Evolutionary conservation across 37 sponge, comb jelly and placozoan species (phyloP).

Genomic region (Diacarnus erythraeanus): DNA sequence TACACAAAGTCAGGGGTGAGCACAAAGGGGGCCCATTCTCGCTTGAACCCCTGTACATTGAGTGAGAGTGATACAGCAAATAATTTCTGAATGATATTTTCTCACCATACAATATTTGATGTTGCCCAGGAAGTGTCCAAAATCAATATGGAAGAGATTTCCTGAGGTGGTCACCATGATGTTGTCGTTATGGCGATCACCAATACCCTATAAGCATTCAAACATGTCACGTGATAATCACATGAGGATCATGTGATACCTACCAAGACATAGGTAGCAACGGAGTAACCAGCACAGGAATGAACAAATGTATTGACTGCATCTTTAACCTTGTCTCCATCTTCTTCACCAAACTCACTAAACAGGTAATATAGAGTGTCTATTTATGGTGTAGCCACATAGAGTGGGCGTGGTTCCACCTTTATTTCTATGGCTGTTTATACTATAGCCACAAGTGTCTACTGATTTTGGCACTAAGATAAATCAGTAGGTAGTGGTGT

Average conservation of each 20-base stretch:
- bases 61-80: not conserved
- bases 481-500: too few relatives aligned
- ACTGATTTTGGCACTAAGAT: too few relatives aligned
- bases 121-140: slow-evolving; percentile 98
- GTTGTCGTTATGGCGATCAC: slow-evolving; percentile 96
- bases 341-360: slow-evolving; percentile 68
- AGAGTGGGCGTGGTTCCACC: too few relatives aligned
- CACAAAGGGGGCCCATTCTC: slow-evolving; percentile 96
- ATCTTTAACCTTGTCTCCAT: slow-evolving; percentile 54
- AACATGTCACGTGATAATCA: not conserved
- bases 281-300: slow-evolving; percentile 94
- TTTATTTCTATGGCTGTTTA: too few relatives aligned
- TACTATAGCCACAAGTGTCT: too few relatives aligned
- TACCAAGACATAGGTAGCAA: slow-evolving; percentile 88
- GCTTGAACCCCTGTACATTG: slow-evolving; percentile 67
- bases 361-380: not conserved
- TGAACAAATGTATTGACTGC: slow-evolving; percentile 72
- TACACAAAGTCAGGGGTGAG: slow-evolving; percentile 94
- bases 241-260: slow-evolving; percentile 10
- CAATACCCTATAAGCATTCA: slow-evolving; percentile 73
- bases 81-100: not conserved
- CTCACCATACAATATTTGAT: slow-evolving; percentile 82
- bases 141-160: slow-evolving; percentile 96
- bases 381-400: too few relatives aligned
- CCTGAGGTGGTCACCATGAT: slow-evolving; percentile 92